phyloP scores from a whole-genome alignment of 64 coral and sea anemone genomes.

The Stylophora pistillata region DNA sequence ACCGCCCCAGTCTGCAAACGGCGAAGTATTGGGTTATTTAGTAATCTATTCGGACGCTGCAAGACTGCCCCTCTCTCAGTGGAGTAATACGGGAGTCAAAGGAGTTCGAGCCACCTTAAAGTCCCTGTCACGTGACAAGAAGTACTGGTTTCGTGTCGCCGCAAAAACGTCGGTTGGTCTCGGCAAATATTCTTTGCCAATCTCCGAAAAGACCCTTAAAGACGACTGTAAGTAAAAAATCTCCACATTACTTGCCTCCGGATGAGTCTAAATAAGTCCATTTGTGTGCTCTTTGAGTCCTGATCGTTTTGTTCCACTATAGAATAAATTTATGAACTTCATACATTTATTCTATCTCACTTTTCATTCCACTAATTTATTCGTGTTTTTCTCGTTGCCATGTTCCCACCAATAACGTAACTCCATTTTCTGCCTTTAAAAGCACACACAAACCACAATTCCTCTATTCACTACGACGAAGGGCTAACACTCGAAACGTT shows the following conservation, averaged over 20 bases:
- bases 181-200: conserved; percentile 58
- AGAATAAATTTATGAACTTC: too few species aligned
- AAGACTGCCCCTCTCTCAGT: conserved; percentile 38
- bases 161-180: conserved; percentile 53
- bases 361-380: too few species aligned
- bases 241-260: not conserved
- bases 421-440: too few species aligned
- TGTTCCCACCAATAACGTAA: too few species aligned
- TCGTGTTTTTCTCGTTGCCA: too few species aligned
- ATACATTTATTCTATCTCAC: too few species aligned
- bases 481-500: too few species aligned
- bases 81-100: conserved; percentile 30
- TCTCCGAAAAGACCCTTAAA: conserved; percentile 62
- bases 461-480: too few species aligned
- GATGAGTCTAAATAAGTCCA: too few species aligned
- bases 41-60: conserved; percentile 55
- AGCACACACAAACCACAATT: too few species aligned
- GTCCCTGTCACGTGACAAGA: conserved; percentile 55
- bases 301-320: too few species aligned
- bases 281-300: too few species aligned
- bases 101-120: conserved; percentile 38
- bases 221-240: conserved; percentile 79
- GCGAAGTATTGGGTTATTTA: conserved; percentile 64
- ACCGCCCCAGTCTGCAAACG: conserved; percentile 63
- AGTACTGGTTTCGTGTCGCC: conserved; percentile 83